Evolutionary conservation across 2,888 invertebrate genomes (phyloP), one percentile per base, ranked within the genome.

Genomic region (Allacma fusca): DNA sequence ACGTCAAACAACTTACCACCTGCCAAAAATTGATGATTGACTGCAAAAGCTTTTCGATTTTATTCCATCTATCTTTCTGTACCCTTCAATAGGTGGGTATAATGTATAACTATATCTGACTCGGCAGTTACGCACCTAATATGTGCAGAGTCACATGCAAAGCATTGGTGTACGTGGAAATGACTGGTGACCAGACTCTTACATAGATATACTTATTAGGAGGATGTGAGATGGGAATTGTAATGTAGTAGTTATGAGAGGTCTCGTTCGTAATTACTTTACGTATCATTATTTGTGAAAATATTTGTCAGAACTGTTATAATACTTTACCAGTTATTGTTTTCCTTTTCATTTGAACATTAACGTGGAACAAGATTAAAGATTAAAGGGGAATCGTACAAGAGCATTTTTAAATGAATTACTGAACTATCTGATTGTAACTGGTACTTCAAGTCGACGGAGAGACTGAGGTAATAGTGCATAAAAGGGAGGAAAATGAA

Each of bases 291-390:
- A 50, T 50, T 50, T 50, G 50, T 50, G 16, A 50, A 50, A 50
- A 50, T 50, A 50, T 50, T 50, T 50, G 50, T 50, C 9, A 12
- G 50, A 50, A n/a, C 9, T n/a, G 9, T 50, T 50, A 50, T 50
- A 16, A 50, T 50, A 50, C n/a, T 50, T 50, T 50, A 50, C 50
- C 50, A 50, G 50, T 50, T 50, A 50, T 50, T 50, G 50, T 50
- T 50, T 50, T 50, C 50, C 50, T 50, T 16, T 16, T 50, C 19
- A 50, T 50, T 50, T 16, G 5, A 13, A 12, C 50, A 50, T 16
- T 12, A 12, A n/a, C 16, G 40, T 13, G 5, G 13, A 40, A 40
- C 40, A 40, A 34, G 5, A 34, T 34, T 34, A 34, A 34, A 50
- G 50, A 50, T 50, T 40, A 40, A 40, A 40, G 40, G 40, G 40